Evolutionary conservation across 2,797 vertebrate genomes (phyloP).

Genomic region (Spea hammondii): DNA sequence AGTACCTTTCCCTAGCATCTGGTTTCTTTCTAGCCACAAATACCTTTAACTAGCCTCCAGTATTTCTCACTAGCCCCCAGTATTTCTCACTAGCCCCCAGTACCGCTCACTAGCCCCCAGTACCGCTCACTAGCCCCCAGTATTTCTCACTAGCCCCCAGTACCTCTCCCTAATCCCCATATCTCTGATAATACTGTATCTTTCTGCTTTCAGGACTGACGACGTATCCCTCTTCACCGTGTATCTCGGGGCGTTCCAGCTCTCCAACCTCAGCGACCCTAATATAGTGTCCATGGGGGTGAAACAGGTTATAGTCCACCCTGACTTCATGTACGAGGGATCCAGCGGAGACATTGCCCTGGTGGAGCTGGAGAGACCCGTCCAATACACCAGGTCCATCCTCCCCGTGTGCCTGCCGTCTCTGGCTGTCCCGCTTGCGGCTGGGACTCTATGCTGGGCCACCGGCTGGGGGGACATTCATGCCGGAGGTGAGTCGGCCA

Average conservation of each 20-base stretch:
- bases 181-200: too few species aligned
- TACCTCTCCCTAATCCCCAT: too few species aligned
- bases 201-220: constrained; percentile 42
- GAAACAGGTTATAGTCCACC: constrained; percentile 53
- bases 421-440: constrained; percentile 34
- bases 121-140: not conserved
- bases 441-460: constrained; percentile 58
- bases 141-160: not conserved
- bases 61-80: not conserved
- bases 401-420: constrained; percentile 64
- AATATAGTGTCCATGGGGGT: constrained; percentile 49
- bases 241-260: constrained; percentile 60
- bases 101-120: not conserved
- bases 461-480: constrained; percentile 62
- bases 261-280: constrained; percentile 47
- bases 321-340: constrained; percentile 52
- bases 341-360: constrained; percentile 60
- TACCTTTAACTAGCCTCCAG: not conserved
- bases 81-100: not conserved
- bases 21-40: not conserved
- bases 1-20: not conserved
- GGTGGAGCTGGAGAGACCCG: constrained; percentile 52
- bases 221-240: constrained; percentile 45
- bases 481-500: constrained; percentile 54
- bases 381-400: constrained; percentile 56